These are phyloP conservation scores for Setophaga petechia DNA, from an alignment of 2,113 vertebrate species.

Conservation along the genomic window DNA sequence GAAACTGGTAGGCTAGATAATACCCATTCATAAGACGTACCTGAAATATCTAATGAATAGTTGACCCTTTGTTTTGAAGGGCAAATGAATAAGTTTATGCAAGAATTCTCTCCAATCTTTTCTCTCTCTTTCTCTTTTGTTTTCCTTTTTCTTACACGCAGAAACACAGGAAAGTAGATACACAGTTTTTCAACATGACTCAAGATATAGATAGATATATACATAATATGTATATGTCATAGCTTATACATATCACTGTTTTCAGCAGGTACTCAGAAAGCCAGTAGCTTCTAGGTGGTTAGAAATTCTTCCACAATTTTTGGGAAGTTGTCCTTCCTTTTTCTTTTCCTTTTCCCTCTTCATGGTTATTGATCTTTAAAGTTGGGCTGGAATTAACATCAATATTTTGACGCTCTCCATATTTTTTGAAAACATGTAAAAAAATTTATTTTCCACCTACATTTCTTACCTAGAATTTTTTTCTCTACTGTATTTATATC, in stretches of 20 bases:
- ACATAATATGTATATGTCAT: not conserved
- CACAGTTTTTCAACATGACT: not conserved
- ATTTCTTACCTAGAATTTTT: not conserved
- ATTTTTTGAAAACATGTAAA: not conserved
- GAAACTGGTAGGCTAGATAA: not conserved
- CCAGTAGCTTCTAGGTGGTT: not conserved
- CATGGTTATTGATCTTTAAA: not conserved
- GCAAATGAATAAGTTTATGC: not conserved
- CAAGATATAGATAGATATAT: not conserved
- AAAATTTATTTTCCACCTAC: not conserved
- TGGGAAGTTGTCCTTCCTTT: not conserved
- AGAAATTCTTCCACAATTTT: not conserved
- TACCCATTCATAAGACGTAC: not conserved
- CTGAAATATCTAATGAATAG: not conserved
- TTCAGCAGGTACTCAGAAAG: not conserved
- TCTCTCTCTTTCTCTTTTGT: not conserved
- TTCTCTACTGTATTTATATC: not conserved
- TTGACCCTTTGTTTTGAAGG: not conserved
- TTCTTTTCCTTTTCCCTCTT: not conserved
- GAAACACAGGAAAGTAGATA: not conserved
- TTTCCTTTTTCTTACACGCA: not conserved
- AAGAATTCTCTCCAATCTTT: not conserved
- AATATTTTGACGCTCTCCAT: not conserved
- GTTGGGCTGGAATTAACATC: not conserved
- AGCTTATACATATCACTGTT: too few species aligned